Evolutionary conservation across 2,888 invertebrate species (phyloP), one percentile per base, ranked within the genome.

Genomic region (Pyrrhosoma nymphula): DNA sequence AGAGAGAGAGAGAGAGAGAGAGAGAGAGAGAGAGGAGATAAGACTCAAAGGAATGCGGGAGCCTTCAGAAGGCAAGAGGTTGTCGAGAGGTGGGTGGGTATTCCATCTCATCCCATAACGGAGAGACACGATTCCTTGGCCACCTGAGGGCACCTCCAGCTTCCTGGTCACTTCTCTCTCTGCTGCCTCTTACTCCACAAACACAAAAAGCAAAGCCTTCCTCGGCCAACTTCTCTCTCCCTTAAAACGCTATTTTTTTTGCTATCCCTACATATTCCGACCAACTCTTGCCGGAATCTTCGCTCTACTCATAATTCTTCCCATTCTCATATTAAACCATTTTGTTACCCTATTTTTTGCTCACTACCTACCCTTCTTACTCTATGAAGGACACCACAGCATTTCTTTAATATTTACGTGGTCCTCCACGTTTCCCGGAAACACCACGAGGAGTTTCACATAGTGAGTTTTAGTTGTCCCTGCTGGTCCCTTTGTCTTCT

Each of bases 31-130:
- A 30, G 91, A 35, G 26, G 63, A 69, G 93, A 93, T 93, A 75
- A 93, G 93, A 93, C 93, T 47, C n/a, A 23, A 47, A 93, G 93
- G 93, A 93, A 93, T 93, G 93, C 75, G 69, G 93, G 93, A 93
- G 93, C 47, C 93, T 47, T 69, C 26, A 69, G 93, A n/a, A 60
- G 35, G 56, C 60, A n/a, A n/a, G n/a, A n/a, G 63, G 91, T 63
- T 63, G 91, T 63, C 63, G 91, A 60, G 69, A 23, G 20, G 6
- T 60, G 47, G 2, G 47, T 56, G 93, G 93, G n/a, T 47, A 93
- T n/a, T n/a, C n/a, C n/a, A n/a, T n/a, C 47, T 20, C 4, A n/a
- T 69, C 93, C 18, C 90, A 16, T 30, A n/a, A 14, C n/a, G 39
- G 26, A n/a, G 55, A 56, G 89, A 55, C 47, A 89, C 23, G 47